Conservation (phyloP, 2,888 invertebrate species). For the Nezara viridula region DNA sequence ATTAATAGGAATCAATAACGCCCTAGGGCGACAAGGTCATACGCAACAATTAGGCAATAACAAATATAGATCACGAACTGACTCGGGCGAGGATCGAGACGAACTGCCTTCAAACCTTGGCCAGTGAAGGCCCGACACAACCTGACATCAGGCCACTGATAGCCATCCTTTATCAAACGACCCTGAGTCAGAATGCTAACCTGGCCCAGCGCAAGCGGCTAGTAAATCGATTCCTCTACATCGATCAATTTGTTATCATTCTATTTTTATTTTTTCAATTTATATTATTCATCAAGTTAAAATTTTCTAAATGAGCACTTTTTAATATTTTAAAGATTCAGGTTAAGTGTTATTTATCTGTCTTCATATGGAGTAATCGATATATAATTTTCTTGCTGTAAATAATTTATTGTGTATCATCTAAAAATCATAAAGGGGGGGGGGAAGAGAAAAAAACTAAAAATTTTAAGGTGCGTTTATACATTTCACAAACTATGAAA, state of each 20-base stretch:
- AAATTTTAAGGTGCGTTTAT: no score
- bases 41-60: neutral
- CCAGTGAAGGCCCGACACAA: neutral
- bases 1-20: constrained; percentile 8
- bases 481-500: no score
- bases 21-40: neutral
- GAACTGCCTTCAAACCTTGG: neutral
- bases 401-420: neutral
- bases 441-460: no score
- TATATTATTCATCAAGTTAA: neutral
- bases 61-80: constrained; percentile 17
- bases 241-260: neutral
- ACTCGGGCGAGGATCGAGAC: neutral
- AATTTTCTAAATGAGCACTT: neutral
- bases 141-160: constrained; percentile 7
- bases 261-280: neutral
- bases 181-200: neutral
- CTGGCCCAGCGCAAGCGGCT: neutral
- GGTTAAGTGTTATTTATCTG: neutral
- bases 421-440: no score
- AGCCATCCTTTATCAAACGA: constrained; percentile 34
- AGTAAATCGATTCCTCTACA: neutral
- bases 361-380: neutral
- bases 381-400: neutral
- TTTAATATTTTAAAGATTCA: neutral